Percentiles rank a stretch among this genome's conserved stretches.
These are phyloP conservation scores for Leptinotarsa lineolata DNA, from an alignment of 1,140 invertebrate genomes.

Conservation along the genomic window DNA sequence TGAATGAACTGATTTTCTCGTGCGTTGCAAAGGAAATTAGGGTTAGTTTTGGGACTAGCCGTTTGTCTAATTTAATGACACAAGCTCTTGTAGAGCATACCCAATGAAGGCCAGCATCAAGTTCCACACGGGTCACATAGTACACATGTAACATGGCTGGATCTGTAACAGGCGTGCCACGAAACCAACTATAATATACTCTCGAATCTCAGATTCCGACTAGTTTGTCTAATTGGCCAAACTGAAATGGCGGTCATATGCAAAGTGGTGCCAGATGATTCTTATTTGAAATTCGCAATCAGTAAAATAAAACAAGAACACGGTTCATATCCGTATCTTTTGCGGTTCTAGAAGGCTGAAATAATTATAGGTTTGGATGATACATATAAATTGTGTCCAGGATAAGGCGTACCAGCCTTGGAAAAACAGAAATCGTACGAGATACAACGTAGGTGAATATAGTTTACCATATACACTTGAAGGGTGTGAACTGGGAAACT, in stretches of 20 bases:
- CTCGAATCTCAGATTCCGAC: background rate
- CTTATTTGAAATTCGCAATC: background rate
- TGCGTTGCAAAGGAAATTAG: slow-evolving; percentile 19
- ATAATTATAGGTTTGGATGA: too few species aligned
- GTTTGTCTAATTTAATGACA: slow-evolving; percentile 22
- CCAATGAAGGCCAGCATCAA: slow-evolving; percentile 15
- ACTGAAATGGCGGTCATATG: background rate
- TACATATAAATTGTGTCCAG: too few species aligned
- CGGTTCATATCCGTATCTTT: background rate
- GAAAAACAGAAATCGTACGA: too few species aligned
- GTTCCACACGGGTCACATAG: slow-evolving; percentile 9
- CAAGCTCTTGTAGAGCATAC: slow-evolving; percentile 19
- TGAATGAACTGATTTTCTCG: slow-evolving; percentile 18
- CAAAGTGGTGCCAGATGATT: background rate
- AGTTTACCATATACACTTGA: too few species aligned
- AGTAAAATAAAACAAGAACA: background rate
- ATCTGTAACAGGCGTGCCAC: slow-evolving; percentile 8
- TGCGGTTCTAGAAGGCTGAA: too few species aligned
- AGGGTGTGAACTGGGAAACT: too few species aligned
- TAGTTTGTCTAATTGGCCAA: background rate
- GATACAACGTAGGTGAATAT: too few species aligned
- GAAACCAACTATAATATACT: background rate
- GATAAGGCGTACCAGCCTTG: too few species aligned
- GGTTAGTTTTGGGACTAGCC: slow-evolving; percentile 23
- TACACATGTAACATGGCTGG: slow-evolving; percentile 17